These are phyloP conservation scores for Ptilorrhoa leucosticta DNA, from an alignment of 2,113 vertebrate genomes.

Conservation along the genomic window DNA sequence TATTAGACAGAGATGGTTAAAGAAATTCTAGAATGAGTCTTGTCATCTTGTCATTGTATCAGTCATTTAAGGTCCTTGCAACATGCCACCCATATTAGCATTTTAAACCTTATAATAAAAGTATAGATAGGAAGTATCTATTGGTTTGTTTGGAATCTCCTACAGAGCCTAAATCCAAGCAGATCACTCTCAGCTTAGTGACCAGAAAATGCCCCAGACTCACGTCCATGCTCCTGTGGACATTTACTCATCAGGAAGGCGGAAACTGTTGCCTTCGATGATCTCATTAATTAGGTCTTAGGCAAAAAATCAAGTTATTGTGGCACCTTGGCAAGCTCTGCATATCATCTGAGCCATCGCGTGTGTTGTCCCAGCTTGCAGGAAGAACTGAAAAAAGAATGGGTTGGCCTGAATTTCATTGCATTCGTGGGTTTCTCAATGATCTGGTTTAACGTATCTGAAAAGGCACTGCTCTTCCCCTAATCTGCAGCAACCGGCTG, in stretches of 20 bases:
- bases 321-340: neutral
- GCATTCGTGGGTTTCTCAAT: neutral
- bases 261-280: neutral
- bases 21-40: neutral
- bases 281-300: neutral
- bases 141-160: neutral
- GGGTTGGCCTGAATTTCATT: neutral
- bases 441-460: fast-evolving
- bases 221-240: neutral
- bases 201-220: neutral
- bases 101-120: neutral
- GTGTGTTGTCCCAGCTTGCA: neutral
- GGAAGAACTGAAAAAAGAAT: neutral
- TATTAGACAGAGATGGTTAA: neutral
- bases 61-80: neutral
- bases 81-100: neutral
- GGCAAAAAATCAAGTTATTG: neutral
- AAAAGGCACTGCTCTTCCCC: neutral
- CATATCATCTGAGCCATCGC: fast-evolving
- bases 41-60: neutral
- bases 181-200: neutral
- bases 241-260: neutral
- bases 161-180: neutral
- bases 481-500: fast-evolving
- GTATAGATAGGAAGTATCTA: neutral